A percentile compares a stretch with the other conserved stretches of the same genome.
phyloP scores from a whole-genome alignment of 2,888 invertebrate species.

The Physocephala rufipes region DNA sequence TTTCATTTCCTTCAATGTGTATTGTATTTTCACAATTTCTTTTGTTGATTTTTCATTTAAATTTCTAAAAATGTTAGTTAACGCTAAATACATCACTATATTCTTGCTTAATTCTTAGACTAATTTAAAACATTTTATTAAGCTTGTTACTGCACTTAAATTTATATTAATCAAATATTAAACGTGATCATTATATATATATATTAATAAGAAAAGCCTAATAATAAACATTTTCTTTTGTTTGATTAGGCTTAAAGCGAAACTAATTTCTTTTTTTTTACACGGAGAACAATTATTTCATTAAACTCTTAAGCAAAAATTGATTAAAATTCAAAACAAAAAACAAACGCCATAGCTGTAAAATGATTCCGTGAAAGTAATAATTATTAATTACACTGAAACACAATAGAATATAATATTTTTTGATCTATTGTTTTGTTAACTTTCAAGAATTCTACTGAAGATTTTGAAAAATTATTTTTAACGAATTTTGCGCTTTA shows the following conservation, averaged over 20 bases:
- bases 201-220: conserved; percentile 39
- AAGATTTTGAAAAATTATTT: conserved; percentile 6
- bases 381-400: conserved; percentile 9
- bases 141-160: conserved; percentile 34
- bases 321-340: background rate
- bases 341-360: conserved; percentile 1
- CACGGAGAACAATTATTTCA: conserved; percentile 24
- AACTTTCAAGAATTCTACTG: conserved; percentile 29
- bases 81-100: conserved; percentile 40
- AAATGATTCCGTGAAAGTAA: background rate
- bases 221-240: conserved; percentile 30
- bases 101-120: conserved; percentile 29
- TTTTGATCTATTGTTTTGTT: conserved; percentile 15
- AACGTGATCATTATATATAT: conserved; percentile 40
- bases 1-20: conserved; percentile 28
- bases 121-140: conserved; percentile 36
- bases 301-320: background rate
- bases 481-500: background rate
- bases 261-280: conserved; percentile 13
- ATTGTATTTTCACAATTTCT: conserved; percentile 26
- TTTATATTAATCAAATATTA: conserved; percentile 28
- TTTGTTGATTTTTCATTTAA: conserved; percentile 35
- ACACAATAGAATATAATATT: background rate
- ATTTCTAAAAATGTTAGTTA: conserved; percentile 43
- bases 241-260: conserved; percentile 28